These are phyloP conservation scores for Schlechtendalia chinensis DNA, from an alignment of 1,140 invertebrate species.

Conservation along the genomic window DNA sequence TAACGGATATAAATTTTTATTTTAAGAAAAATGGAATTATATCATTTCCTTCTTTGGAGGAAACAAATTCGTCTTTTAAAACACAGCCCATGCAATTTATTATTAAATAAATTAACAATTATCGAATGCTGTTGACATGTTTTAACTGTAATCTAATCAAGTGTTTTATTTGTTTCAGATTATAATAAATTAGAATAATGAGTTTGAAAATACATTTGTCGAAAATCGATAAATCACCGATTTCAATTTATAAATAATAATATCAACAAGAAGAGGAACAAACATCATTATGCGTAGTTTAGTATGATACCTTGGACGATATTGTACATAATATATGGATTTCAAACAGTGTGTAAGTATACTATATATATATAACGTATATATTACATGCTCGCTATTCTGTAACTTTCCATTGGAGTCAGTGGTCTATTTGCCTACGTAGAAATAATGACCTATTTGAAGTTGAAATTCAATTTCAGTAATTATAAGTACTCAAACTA, in stretches of 20 bases:
- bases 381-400: not conserved
- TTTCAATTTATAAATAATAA: not conserved
- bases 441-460: not conserved
- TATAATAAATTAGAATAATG: not conserved
- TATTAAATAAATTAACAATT: too few species aligned
- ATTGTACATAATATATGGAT: conserved; percentile 40
- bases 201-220: not conserved
- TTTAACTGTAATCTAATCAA: too few species aligned
- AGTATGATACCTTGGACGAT: conserved; percentile 44
- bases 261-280: not conserved
- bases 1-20: too few species aligned
- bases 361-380: not conserved
- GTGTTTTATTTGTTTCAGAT: conserved; percentile 10
- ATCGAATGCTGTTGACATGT: too few species aligned
- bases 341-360: conserved; percentile 47
- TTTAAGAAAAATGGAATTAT: too few species aligned
- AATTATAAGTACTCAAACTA: not conserved
- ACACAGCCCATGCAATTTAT: too few species aligned
- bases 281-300: conserved; percentile 45
- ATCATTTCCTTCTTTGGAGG: too few species aligned
- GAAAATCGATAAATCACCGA: conserved; percentile 4
- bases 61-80: too few species aligned
- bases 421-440: not conserved
- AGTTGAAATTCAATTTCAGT: not conserved
- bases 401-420: not conserved